Percentiles rank a stretch among this genome's conserved stretches.
phyloP scores from a whole-genome alignment of 2,888 invertebrate species.

The Lasioglossum calceatum region DNA sequence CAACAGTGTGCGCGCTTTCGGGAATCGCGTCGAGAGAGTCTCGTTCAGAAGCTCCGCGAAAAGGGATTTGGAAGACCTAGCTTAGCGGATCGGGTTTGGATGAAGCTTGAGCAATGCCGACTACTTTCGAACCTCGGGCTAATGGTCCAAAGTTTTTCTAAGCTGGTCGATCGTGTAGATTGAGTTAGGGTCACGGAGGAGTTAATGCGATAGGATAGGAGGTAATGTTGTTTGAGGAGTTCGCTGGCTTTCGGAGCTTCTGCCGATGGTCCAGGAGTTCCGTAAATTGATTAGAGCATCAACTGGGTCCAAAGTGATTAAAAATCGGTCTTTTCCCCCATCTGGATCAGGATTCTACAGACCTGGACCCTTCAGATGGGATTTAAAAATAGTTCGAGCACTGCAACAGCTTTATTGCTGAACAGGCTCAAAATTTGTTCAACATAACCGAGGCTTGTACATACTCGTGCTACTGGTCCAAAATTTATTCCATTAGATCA shows the following conservation, averaged over 20 bases:
- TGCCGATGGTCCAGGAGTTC: neutral
- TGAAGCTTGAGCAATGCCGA: neutral
- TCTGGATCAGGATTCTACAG: neutral
- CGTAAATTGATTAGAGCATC: neutral
- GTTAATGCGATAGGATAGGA: neutral
- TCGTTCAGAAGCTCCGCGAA: neutral
- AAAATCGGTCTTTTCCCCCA: neutral
- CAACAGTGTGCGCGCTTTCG: neutral
- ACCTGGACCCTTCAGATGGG: neutral
- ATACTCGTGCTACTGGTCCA: neutral
- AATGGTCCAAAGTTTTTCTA: conserved; percentile 1
- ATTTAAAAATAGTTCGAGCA: too few relatives aligned
- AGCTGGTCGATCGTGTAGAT: neutral
- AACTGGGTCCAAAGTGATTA: neutral
- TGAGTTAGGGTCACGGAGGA: neutral
- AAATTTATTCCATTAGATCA: neutral
- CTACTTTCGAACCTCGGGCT: neutral
- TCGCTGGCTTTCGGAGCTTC: neutral
- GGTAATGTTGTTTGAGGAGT: neutral
- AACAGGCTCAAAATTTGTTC: too few relatives aligned
- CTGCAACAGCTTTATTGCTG: too few relatives aligned
- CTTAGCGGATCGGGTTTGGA: neutral
- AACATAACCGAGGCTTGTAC: too few relatives aligned
- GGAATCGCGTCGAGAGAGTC: neutral
- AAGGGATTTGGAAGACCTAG: conserved; percentile 1